Evolutionary conservation across 2,888 invertebrate genomes (phyloP), one percentile per base, ranked within the genome.

Genomic region (Eueremaeus valkanovi): DNA sequence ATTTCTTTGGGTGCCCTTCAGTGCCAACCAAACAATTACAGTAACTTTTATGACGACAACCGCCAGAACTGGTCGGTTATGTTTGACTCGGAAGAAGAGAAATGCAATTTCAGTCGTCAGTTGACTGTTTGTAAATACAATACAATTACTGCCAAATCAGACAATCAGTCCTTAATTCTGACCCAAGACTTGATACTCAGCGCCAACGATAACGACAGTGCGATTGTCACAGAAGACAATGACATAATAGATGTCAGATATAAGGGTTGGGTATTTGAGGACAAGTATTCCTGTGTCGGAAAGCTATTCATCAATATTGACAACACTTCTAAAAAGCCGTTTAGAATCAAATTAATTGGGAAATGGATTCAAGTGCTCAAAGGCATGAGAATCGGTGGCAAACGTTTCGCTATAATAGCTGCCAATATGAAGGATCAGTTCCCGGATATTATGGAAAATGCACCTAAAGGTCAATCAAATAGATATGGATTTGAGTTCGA

Each of bases 41-140:
- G 74, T 13, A 76, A 33, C 87, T 85, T 88, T 81, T 86, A 87
- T 79, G 88, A 88, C 81, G 85, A 85, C 58, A 82, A 82, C 31
- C 82, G 85, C 45, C 83, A 85, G 74, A 86, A 85, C 79, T 88
- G 88, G 88, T 87, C 87, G 16, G 80, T 88, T 68, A 83, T 85
- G 79, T 88, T 88, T 81, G 75, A 75, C 18, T 27, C 13, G 18
- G 51, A 51, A 31, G 45, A 45, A 11, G 31, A 45, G 6, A 27
- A 49, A 73, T 18, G 8, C 5, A 51, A 18, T 51, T 51, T 51
- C 21, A 51, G 5, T 18, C 18, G 21, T n/a, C 51, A 51, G 21
- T 21, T 51, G n/a, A 21, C 21, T 21, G 51, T 51, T 51, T 51
- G 9, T 51, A 51, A 51, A 51, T 51, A 11, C 21, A 51, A 51